Evolutionary conservation across 2,888 invertebrate genomes (phyloP).

Genomic region (Synergus umbraculus): DNA sequence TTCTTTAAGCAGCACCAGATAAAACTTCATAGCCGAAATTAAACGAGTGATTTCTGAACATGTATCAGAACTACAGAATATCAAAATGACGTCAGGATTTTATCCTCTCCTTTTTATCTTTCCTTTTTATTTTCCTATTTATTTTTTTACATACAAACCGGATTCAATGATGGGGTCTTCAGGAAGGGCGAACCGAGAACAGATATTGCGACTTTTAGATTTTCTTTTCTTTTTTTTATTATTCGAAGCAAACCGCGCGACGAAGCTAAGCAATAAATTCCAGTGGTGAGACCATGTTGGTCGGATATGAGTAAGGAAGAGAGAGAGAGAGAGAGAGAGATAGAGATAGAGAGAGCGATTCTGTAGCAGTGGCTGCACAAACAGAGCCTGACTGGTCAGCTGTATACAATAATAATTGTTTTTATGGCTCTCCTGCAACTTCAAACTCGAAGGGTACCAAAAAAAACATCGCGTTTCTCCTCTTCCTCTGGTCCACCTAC

Average conservation of each 20-base stretch:
- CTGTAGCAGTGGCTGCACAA: conserved; percentile 27
- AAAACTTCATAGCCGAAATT: background rate
- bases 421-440: conserved; percentile 29
- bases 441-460: conserved; percentile 17
- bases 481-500: background rate
- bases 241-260: conserved; percentile 28
- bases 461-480: conserved; percentile 15
- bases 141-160: background rate
- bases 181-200: background rate
- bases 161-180: background rate
- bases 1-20: background rate
- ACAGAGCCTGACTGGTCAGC: conserved; percentile 39
- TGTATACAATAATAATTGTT: conserved; percentile 41
- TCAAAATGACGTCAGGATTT: background rate
- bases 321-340: background rate
- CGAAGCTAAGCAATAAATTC: conserved; percentile 32
- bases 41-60: background rate
- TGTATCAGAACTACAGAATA: background rate
- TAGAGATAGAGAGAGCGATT: conserved; percentile 30
- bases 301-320: conserved; percentile 23
- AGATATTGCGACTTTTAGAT: background rate
- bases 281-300: conserved; percentile 40
- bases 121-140: background rate
- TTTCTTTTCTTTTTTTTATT: conserved; percentile 19
- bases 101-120: background rate